Percentiles rank a stretch among this genome's conserved stretches.
Evolutionary conservation across 2,113 vertebrate genomes (phyloP).

Genomic region (Sinocyclocheilus rhinocerous): DNA sequence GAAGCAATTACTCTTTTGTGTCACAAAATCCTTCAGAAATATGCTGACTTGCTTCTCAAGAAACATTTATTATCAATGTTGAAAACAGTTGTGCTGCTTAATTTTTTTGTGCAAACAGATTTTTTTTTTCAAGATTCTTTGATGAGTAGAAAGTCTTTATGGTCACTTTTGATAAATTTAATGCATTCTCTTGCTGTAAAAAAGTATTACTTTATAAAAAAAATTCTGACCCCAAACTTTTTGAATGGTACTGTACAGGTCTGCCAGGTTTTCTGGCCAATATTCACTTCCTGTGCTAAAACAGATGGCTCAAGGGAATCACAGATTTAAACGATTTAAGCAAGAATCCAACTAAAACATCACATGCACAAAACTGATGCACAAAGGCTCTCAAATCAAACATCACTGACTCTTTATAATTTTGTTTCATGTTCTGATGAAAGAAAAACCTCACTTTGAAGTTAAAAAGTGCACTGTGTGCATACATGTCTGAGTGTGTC

Average conservation of each 20-base stretch:
- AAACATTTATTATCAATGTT: neutral
- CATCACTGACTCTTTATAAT: slow-evolving; percentile 46
- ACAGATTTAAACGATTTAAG: slow-evolving; percentile 30
- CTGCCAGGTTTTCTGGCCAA: slow-evolving; percentile 20
- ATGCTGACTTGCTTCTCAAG: neutral
- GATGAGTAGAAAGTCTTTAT: neutral
- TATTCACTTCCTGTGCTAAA: slow-evolving; percentile 28
- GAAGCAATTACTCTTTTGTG: neutral
- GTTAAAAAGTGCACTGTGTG: slow-evolving; percentile 22
- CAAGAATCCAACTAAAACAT: slow-evolving; percentile 42
- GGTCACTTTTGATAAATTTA: neutral
- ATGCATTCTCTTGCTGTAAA: neutral
- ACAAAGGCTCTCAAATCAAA: slow-evolving; percentile 45
- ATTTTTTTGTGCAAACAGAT: neutral
- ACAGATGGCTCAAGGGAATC: neutral
- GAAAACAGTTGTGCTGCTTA: neutral
- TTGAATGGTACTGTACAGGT: neutral
- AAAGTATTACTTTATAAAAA: neutral
- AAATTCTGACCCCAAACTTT: neutral
- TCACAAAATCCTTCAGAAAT: neutral
- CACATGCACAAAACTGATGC: slow-evolving; percentile 21
- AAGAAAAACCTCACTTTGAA: slow-evolving; percentile 51
- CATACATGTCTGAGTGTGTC: slow-evolving; percentile 2
- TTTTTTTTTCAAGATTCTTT: neutral
- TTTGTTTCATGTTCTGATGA: slow-evolving; percentile 40